These are phyloP conservation scores for Rhynchomys soricoides DNA, from an alignment of 2,113 vertebrate species.

Conservation along the genomic window DNA sequence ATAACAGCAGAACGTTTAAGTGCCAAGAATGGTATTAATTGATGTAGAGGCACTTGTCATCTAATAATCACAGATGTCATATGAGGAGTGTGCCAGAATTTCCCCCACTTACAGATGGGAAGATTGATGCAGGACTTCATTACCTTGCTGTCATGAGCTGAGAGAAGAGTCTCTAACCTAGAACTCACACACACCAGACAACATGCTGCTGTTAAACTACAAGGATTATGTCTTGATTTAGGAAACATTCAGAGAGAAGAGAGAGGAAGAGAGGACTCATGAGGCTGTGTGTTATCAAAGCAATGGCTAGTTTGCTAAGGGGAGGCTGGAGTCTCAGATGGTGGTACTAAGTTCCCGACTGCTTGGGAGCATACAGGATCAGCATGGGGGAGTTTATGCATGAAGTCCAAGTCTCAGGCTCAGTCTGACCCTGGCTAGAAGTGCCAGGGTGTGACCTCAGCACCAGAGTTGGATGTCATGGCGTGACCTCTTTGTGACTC, in stretches of 20 bases:
- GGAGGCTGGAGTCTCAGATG: background rate
- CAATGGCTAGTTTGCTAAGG: background rate
- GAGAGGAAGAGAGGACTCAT: background rate
- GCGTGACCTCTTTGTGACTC: background rate
- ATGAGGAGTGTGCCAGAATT: background rate
- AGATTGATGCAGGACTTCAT: background rate
- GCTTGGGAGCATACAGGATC: background rate
- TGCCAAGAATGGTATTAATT: background rate
- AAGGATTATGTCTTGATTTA: background rate
- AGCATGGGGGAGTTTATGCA: background rate
- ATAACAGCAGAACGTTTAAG: background rate
- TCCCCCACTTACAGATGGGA: background rate
- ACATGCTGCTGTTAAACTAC: no score
- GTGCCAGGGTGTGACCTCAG: background rate
- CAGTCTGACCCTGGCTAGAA: background rate
- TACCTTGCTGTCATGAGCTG: background rate
- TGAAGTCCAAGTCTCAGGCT: background rate
- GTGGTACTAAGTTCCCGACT: no score
- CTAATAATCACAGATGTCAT: background rate
- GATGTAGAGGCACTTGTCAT: background rate
- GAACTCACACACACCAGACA: background rate
- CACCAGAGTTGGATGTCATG: background rate
- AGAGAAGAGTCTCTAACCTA: background rate
- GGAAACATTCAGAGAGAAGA: background rate
- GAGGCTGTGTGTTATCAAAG: background rate